A percentile compares a stretch with the other conserved stretches of the same genome.
Evolutionary conservation across 64 coral and sea anemone genomes (phyloP).

Genomic region (Montipora foliosa): DNA sequence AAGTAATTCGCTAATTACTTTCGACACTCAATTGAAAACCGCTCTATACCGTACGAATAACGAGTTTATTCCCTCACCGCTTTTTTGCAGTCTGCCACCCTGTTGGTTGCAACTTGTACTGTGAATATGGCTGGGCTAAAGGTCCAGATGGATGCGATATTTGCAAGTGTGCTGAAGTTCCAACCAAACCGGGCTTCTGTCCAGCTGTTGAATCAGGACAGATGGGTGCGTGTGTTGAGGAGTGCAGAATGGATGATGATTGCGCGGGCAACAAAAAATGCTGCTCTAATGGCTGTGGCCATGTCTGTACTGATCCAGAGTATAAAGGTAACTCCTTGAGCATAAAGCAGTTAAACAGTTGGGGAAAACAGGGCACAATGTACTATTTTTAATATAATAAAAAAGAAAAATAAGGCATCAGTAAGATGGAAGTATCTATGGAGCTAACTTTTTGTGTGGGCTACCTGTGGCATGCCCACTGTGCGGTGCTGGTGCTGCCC

Average conservation of each 20-base stretch:
- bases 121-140: constrained; percentile 80
- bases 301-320: constrained; percentile 51
- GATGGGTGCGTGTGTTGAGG: neutral
- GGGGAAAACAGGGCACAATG: too few relatives aligned
- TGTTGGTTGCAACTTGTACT: constrained; percentile 80
- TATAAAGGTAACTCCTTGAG: constrained; percentile 60
- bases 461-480: too few relatives aligned
- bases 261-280: constrained; percentile 74
- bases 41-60: too few relatives aligned
- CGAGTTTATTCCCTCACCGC: neutral
- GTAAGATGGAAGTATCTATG: too few relatives aligned
- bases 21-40: too few relatives aligned
- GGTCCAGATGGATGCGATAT: constrained; percentile 74
- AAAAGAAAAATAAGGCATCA: too few relatives aligned
- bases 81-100: constrained; percentile 68
- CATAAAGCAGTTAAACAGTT: neutral
- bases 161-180: constrained; percentile 38
- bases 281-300: constrained; percentile 66
- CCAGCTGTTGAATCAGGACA: constrained; percentile 13
- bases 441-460: too few relatives aligned
- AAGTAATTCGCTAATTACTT: too few relatives aligned
- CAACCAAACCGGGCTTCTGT: constrained; percentile 71
- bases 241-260: constrained; percentile 59
- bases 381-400: too few relatives aligned
- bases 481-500: too few relatives aligned